Conservation (phyloP, 2,113 vertebrate species). For the Paratilapia polleni region DNA sequence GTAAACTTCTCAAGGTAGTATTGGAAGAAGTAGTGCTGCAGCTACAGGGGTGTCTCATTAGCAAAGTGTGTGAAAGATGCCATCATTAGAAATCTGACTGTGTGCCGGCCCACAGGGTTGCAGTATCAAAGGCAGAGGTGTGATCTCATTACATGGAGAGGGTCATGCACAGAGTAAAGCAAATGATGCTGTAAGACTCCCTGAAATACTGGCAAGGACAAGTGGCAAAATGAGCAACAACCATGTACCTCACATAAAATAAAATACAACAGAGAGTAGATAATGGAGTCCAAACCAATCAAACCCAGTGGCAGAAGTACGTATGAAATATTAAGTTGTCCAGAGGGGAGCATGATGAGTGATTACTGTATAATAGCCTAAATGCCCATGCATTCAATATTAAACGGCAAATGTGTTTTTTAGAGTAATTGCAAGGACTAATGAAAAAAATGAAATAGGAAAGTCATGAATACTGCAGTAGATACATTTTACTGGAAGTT, state of each 20-base stretch:
- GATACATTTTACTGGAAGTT: too few species aligned
- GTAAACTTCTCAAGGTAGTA: background rate
- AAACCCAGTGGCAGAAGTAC: too few species aligned
- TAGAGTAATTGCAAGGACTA: too few species aligned
- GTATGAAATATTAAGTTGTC: too few species aligned
- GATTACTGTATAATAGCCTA: too few species aligned
- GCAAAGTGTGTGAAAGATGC: background rate
- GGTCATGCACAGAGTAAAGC: background rate
- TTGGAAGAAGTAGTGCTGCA: background rate
- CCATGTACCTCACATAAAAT: background rate
- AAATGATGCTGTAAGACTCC: background rate
- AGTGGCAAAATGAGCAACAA: background rate
- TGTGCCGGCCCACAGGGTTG: background rate
- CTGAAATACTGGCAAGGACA: background rate
- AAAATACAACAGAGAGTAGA: background rate
- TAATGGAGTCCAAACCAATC: too few species aligned
- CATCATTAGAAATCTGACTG: background rate
- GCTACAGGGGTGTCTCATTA: slow-evolving; percentile 33
- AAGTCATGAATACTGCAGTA: too few species aligned
- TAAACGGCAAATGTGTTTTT: too few species aligned
- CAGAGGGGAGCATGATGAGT: too few species aligned
- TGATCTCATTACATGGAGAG: slow-evolving; percentile 8
- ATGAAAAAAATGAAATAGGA: too few species aligned
- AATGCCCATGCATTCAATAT: too few species aligned
- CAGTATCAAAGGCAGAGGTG: background rate